Conservation (phyloP, 2,113 vertebrate species). For the Microtus ochrogaster region DNA sequence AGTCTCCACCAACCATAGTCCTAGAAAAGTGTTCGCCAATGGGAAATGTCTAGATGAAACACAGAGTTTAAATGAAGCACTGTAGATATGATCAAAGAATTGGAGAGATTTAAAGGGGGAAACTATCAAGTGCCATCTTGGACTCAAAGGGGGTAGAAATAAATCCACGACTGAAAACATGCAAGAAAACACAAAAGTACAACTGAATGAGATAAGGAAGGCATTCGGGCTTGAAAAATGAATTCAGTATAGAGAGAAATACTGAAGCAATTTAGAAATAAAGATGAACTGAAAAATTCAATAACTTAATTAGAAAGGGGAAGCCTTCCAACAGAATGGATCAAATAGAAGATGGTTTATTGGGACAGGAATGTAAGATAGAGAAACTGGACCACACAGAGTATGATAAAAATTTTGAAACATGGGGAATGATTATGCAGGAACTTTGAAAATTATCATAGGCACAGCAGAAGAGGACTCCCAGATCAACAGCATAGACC, state of each 20-base stretch:
- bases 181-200: not conserved
- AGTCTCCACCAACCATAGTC: not conserved
- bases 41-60: not conserved
- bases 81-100: not conserved
- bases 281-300: not conserved
- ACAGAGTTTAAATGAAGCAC: not conserved
- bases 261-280: not conserved
- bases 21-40: not conserved
- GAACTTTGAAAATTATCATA: not conserved
- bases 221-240: not conserved
- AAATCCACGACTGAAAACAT: not conserved
- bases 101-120: not conserved
- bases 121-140: not conserved
- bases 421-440: not conserved
- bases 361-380: too few relatives aligned
- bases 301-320: not conserved
- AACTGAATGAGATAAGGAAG: not conserved
- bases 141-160: not conserved
- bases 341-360: not conserved
- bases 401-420: not conserved
- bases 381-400: not conserved
- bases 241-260: not conserved
- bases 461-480: too few relatives aligned
- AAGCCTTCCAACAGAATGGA: not conserved
- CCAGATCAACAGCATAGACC: not conserved